These are phyloP conservation scores for Vulpes ferrilata DNA, from an alignment of 2,113 vertebrate species.

Conservation along the genomic window DNA sequence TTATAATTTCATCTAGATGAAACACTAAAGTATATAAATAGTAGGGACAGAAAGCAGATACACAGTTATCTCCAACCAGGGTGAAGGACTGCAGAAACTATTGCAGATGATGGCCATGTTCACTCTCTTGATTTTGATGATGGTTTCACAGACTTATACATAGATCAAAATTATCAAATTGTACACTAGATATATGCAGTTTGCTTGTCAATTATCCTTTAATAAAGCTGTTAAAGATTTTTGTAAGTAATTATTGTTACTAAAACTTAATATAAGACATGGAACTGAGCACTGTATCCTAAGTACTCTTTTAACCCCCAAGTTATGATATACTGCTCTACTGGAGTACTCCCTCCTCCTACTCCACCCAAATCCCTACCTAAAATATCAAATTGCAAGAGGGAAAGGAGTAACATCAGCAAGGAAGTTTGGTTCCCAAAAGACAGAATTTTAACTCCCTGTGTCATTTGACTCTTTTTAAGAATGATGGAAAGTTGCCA, in stretches of 20 bases:
- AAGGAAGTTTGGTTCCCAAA: neutral
- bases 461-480: slow-evolving; percentile 42
- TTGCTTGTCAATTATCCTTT: neutral
- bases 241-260: slow-evolving; percentile 10
- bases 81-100: neutral
- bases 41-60: neutral
- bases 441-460: slow-evolving; percentile 61
- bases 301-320: neutral
- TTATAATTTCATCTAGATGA: neutral
- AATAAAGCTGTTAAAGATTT: neutral
- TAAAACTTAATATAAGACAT: neutral
- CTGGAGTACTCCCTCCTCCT: neutral
- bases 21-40: neutral
- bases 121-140: neutral
- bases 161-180: neutral
- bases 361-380: neutral
- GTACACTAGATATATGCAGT: neutral
- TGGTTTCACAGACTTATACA: neutral
- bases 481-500: slow-evolving; percentile 57
- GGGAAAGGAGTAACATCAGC: neutral
- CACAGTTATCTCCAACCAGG: neutral
- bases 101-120: neutral
- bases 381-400: neutral
- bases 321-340: neutral
- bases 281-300: neutral